Conservation (phyloP, 2,797 vertebrate species). For the Gila robusta region DNA sequence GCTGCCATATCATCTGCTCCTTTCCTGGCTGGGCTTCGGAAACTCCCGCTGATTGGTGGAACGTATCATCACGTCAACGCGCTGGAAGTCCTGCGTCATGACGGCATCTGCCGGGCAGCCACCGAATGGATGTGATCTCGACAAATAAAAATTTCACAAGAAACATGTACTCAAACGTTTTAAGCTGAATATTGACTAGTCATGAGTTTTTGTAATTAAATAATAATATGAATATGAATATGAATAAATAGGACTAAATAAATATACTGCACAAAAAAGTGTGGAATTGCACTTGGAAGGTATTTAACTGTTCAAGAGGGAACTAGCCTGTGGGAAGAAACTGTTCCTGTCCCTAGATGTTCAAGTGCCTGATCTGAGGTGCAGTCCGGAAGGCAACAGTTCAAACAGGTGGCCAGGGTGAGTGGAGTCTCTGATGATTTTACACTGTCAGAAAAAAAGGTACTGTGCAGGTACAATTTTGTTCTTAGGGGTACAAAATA, state of each 20-base stretch:
- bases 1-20: conserved; percentile 86
- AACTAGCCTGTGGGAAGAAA: too few species aligned
- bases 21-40: conserved; percentile 72
- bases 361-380: too few species aligned
- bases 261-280: background rate
- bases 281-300: too few species aligned
- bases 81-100: conserved; percentile 69
- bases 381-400: too few species aligned
- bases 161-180: background rate
- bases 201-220: background rate
- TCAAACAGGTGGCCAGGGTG: too few species aligned
- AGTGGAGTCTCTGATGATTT: too few species aligned
- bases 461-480: too few species aligned
- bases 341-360: too few species aligned
- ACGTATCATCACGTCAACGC: conserved; percentile 55
- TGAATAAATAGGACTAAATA: background rate
- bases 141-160: background rate
- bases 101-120: conserved; percentile 60
- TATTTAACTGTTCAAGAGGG: too few species aligned
- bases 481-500: too few species aligned
- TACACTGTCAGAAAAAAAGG: too few species aligned
- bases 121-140: background rate
- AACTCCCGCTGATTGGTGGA: conserved; percentile 76
- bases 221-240: background rate
- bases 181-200: background rate